A percentile compares a stretch with the other conserved stretches of the same genome.
phyloP scores from a whole-genome alignment of 2,888 invertebrate species.

The Hyposoter didymator region DNA sequence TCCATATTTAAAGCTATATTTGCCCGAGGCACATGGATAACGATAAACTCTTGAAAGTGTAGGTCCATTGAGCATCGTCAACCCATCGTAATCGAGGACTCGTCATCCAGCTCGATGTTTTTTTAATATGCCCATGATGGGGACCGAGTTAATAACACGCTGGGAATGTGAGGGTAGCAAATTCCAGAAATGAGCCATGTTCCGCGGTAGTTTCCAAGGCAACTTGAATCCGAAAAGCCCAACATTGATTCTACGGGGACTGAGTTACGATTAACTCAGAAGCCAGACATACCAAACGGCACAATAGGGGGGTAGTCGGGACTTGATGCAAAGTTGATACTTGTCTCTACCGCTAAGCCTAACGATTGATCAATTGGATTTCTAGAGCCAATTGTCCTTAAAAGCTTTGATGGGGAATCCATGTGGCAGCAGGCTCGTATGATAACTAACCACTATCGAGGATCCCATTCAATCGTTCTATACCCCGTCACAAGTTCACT shows the following conservation, averaged over 20 bases:
- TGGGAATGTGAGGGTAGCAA: neutral
- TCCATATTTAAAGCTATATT: neutral
- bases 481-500: neutral
- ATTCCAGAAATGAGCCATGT: neutral
- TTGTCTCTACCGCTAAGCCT: neutral
- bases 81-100: neutral
- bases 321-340: neutral
- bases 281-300: neutral
- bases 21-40: constrained; percentile 15
- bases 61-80: neutral
- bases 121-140: neutral
- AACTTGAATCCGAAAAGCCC: neutral
- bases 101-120: neutral
- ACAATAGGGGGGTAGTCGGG: neutral
- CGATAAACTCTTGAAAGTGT: neutral
- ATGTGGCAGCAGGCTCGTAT: neutral
- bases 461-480: neutral
- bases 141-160: neutral
- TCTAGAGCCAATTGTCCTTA: constrained; percentile 1
- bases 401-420: constrained; percentile 6
- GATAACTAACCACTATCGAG: neutral
- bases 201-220: neutral
- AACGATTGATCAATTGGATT: constrained; percentile 2
- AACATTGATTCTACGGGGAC: neutral
- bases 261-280: neutral